Percentiles rank a stretch among this genome's conserved stretches.
These are phyloP conservation scores for Malacosoma neustria DNA, from an alignment of 2,888 invertebrate species.

Conservation along the genomic window DNA sequence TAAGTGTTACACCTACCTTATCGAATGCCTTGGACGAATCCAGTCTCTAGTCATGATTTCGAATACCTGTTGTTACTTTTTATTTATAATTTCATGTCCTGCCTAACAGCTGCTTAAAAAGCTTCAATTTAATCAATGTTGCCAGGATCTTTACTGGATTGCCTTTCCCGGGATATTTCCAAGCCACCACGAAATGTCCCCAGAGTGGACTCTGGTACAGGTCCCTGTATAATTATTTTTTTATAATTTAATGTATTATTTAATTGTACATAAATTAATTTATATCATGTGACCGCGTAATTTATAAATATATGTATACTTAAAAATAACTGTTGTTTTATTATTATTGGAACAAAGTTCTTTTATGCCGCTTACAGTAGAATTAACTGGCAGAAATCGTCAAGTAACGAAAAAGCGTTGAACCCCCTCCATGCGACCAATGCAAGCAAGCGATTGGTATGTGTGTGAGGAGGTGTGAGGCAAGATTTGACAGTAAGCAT, in stretches of 20 bases:
- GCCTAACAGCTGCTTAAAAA: slow-evolving; percentile 65
- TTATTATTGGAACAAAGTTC: slow-evolving; percentile 13
- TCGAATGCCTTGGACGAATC: slow-evolving; percentile 53
- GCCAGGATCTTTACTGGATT: slow-evolving; percentile 30
- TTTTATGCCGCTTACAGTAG: too few species aligned
- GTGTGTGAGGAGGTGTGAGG: too few species aligned
- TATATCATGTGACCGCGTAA: slow-evolving; percentile 71
- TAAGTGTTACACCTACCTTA: slow-evolving; percentile 70
- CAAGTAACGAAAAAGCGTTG: too few species aligned
- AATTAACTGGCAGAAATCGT: too few species aligned
- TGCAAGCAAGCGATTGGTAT: too few species aligned
- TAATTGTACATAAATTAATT: slow-evolving; percentile 73
- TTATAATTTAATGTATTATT: slow-evolving; percentile 68
- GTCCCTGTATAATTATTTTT: slow-evolving; percentile 57
- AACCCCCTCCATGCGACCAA: too few species aligned
- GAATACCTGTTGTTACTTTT: slow-evolving; percentile 42
- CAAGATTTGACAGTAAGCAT: too few species aligned
- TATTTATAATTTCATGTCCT: slow-evolving; percentile 43
- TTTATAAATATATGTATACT: slow-evolving; percentile 72
- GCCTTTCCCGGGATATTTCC: slow-evolving; percentile 29
- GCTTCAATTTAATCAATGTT: slow-evolving; percentile 62
- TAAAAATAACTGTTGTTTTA: slow-evolving; percentile 47
- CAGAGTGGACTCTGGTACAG: slow-evolving; percentile 21
- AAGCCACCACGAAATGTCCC: slow-evolving; percentile 48
- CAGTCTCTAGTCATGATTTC: slow-evolving; percentile 64